Evolutionary conservation across 2,797 vertebrate species (phyloP), one percentile per base, ranked within the genome.

Genomic region (Nothura maculosa): DNA sequence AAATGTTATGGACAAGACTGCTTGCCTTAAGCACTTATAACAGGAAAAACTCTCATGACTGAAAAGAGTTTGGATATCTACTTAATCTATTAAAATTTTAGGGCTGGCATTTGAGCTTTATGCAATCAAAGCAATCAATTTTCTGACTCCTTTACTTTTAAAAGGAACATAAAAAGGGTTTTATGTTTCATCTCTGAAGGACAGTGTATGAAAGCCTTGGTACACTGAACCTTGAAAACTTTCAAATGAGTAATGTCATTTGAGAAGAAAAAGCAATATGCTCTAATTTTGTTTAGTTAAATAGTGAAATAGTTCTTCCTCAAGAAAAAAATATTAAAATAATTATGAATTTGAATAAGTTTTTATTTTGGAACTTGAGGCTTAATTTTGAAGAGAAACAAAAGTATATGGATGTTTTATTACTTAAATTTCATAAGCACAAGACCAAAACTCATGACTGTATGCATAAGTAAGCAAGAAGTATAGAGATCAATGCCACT

Each of bases 121-220:
- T 9, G 24, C 15, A 73, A 42, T 17, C 19, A 62, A 62, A 76
- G 30, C 13, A 42, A 63, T 36, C 0, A 9, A 55, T 90, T 84
- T 73, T 47, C 20, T 72, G 13, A 19, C 16, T 15, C 20, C 5
- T 58, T 90, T 68, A 3, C 19, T 63, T 74, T 60, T 70, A 40
- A 52, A 57, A 43, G 18, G 52, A 6, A 18, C 1, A 3, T 28
- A 28, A 40, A 40, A 84, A 75, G 1, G 8, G 1, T 1, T 19
- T 89, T 48, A 27, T 24, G 63, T 30, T 57, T 61, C 3, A 2
- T 24, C n/a, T 48, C 21, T 70, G 24, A 70, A 32, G 55, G 50
- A 38, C 15, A 66, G 25, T 2, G 6, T 81, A 38, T 82, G 58
- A 79, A 88, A 83, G n/a, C 10, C 36, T 38, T 64, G 50, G 24